Evolutionary conservation across 1,140 invertebrate genomes (phyloP).

Genomic region (Drosophila pallidifrons): DNA sequence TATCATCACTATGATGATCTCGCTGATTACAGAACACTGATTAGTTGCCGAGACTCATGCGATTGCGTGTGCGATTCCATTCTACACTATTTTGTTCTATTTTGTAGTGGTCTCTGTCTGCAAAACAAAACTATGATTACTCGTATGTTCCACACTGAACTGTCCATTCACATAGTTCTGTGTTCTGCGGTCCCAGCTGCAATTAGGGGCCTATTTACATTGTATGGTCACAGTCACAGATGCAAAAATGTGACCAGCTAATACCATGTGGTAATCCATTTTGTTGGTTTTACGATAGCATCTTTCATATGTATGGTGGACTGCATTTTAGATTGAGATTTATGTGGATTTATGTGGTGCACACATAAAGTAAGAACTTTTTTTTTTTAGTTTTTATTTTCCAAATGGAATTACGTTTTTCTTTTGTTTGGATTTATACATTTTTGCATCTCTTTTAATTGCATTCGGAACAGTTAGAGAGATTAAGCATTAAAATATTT

Average conservation of each 20-base stretch:
- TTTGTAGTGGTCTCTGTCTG: background rate
- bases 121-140: too few species aligned
- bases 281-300: constrained; percentile 45
- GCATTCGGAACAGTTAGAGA: background rate
- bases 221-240: constrained; percentile 31
- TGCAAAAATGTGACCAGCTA: constrained; percentile 32
- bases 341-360: constrained; percentile 57
- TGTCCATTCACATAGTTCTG: background rate
- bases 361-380: background rate
- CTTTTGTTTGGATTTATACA: background rate
- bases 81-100: constrained; percentile 10
- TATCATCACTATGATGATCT: constrained; percentile 41
- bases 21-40: constrained; percentile 71
- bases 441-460: constrained; percentile 3
- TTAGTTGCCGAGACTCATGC: constrained; percentile 65
- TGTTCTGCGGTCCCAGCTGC: constrained; percentile 31
- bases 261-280: constrained; percentile 16
- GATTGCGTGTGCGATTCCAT: constrained; percentile 64
- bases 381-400: constrained; percentile 16
- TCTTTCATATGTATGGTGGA: constrained; percentile 33
- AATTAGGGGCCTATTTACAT: constrained; percentile 68
- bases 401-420: constrained; percentile 5
- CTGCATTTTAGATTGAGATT: constrained; percentile 77
- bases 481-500: background rate
- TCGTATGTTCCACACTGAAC: background rate